phyloP scores from a whole-genome alignment of 2,888 invertebrate genomes.

The Epinotia demarniana region DNA sequence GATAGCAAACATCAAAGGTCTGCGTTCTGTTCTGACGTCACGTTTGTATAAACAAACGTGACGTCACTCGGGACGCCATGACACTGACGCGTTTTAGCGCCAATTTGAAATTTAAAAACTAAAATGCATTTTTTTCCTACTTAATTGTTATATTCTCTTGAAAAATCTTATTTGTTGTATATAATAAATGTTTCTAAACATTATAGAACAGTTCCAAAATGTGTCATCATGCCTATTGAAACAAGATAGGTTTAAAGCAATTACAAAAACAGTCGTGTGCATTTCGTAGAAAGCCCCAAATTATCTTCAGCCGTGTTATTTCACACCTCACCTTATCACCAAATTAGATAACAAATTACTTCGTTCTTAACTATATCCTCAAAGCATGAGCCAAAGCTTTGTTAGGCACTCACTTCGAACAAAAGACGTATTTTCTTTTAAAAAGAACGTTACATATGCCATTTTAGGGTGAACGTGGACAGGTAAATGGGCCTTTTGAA shows the following conservation, averaged over 20 bases:
- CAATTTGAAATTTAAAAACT: no score
- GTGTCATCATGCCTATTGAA: no score
- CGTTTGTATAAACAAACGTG: no score
- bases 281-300: not conserved
- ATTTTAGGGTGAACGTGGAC: slow-evolving; percentile 9
- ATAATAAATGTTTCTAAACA: no score
- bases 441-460: not conserved
- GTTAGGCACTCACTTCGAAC: not conserved
- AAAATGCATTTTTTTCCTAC: no score
- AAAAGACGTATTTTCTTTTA: not conserved
- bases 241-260: not conserved
- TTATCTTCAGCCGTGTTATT: slow-evolving; percentile 1
- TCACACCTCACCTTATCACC: slow-evolving; percentile 12
- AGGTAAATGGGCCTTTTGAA: slow-evolving; percentile 53
- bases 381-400: not conserved
- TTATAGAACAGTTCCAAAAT: no score
- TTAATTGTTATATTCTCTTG: no score
- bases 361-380: not conserved
- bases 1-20: no score
- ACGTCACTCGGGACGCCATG: no score
- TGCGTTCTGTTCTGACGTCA: no score
- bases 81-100: no score
- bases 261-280: not conserved
- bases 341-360: slow-evolving; percentile 15
- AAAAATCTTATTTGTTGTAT: no score